Evolutionary conservation across 1,140 invertebrate genomes (phyloP), one percentile per base, ranked within the genome.

Genomic region (Drosophila sp.): DNA sequence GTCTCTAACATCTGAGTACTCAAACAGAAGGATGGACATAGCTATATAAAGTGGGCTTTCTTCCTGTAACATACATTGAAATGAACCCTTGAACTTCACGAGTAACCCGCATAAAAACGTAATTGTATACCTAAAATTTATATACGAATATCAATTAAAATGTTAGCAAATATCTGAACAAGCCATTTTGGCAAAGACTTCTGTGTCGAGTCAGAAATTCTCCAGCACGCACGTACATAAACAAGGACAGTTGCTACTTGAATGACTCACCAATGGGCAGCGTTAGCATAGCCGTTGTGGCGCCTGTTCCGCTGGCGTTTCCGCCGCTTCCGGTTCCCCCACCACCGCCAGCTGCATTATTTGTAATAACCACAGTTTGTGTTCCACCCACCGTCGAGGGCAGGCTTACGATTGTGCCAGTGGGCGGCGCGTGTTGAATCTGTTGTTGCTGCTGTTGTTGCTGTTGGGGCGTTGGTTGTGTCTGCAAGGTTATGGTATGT

Each of bases 201-300:
- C 43, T 45, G 27, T 29, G 27, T 29, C 27, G 1, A 5, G 7
- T 29, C 27, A 29, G 27, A 29, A 29, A 2, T 16, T 27, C 25
- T 32, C 13, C n/a, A 38, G 58, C 45, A 27, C 14, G 21, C 40
- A 36, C 29, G 21, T 5, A 58, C 46, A 18, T 32, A 27, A 36
- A 7, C 50, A 36, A 36, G 14, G 32, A 53, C 8, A 34, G 9
- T 34, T 27, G 13, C 66, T 53, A 63, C 38, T 29, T 38, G 21
- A 21, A 14, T 14, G 11, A 94, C 93, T 94, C 92, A 94, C 95
- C 93, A 69, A 94, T 93, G 66, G 94, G 94, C 70, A 94, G 82
- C 45, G 94, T 94, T 18, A 94, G 92, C 72, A 94, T 92, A 1
- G 93, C 93, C 2, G 84, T 89, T 29, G 83, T 89, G 18, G 74